Evolutionary conservation across 1,140 invertebrate genomes (phyloP), one percentile per base, ranked within the genome.

Genomic region (Aphis gossypii): DNA sequence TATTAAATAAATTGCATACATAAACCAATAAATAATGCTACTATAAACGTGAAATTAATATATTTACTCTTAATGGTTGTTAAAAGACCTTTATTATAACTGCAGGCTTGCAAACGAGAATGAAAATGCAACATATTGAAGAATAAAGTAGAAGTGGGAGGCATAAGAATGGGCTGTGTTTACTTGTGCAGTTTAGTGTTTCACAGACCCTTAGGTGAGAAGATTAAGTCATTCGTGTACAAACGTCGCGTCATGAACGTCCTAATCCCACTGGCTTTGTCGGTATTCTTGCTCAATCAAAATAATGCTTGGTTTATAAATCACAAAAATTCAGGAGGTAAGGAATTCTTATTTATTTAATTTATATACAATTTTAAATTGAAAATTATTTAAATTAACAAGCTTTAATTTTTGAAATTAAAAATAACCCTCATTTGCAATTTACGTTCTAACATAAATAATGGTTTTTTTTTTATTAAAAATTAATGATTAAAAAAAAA

Each of bases 151-250:
- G 89, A 25, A 90, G 89, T 90, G 89, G 89, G 89, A 90, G 89
- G 20, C 7, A 30, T 90, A 68, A 68, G 89, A 41, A 90, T 68
- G 89, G 56, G 89, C 41, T 44, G 89, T 44, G 54, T 68, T 90
- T 68, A 68, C 89, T 90, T 68, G 89, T 90, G 25, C 89, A 90
- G 89, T 90, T 68, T 90, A 90, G 89, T 90, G 25, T 90, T 90
- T 48, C 89, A 46, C 89, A 68, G 89, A 90, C 54, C 89, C 56
- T 90, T 68, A 90, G 89, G 89, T 90, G 89, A 90, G 89, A 68
- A 90, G 89, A 90, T 90, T 90, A 90, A 90, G 89, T 90, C 89
- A 90, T 90, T 90, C 89, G 89, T 44, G 89, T 90, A 68, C 89
- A 90, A 90, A 90, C 89, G 89, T 90, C 56, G 89, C 89, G 89